These are phyloP conservation scores for Tetheella fluctuosa DNA, from an alignment of 2,888 invertebrate genomes.

Conservation along the genomic window DNA sequence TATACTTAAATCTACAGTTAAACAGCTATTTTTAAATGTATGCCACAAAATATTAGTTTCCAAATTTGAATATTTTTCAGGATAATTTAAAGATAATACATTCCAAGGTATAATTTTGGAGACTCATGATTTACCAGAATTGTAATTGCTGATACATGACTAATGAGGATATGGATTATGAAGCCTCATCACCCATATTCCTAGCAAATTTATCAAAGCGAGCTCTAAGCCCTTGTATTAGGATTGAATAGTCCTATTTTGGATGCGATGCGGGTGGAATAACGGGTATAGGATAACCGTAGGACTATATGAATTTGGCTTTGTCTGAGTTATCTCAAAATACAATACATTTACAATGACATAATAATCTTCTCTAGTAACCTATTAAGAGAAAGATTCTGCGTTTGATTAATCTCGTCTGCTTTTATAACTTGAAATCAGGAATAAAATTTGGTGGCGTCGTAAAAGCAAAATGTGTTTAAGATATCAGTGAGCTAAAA, in stretches of 20 bases:
- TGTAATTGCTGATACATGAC: not conserved
- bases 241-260: conserved; percentile 20
- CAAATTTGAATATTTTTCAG: not conserved
- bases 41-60: not conserved
- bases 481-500: too few relatives aligned
- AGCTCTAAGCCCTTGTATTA: conserved; percentile 5
- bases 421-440: not conserved
- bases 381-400: not conserved
- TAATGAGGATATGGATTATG: not conserved
- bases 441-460: not conserved
- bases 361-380: not conserved
- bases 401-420: not conserved
- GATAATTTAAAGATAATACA: too few relatives aligned
- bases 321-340: conserved; percentile 14
- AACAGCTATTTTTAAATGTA: too few relatives aligned
- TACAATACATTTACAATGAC: conserved; percentile 1
- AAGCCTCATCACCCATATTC: not conserved
- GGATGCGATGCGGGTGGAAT: conserved; percentile 36
- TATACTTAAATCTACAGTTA: too few relatives aligned
- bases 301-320: conserved; percentile 24
- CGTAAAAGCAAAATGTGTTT: too few relatives aligned
- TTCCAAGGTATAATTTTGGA: too few relatives aligned
- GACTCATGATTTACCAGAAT: not conserved
- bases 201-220: not conserved
- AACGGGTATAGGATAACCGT: conserved; percentile 30